phyloP scores from a whole-genome alignment of 2,888 invertebrate genomes.

The Orchestes rusci region DNA sequence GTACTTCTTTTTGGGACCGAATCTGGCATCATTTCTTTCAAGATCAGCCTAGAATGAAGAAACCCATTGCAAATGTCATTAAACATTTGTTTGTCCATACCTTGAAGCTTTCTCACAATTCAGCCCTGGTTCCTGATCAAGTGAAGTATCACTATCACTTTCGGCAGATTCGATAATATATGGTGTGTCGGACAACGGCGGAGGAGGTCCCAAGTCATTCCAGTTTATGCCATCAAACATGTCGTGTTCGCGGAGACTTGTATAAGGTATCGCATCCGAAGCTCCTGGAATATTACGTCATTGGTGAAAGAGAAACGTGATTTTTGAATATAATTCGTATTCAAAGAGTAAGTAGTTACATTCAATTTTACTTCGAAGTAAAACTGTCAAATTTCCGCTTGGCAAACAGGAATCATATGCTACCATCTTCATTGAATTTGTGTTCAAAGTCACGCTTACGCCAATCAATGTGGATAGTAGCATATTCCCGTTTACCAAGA shows the following conservation, averaged over 20 bases:
- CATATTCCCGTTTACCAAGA: too few species aligned
- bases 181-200: conserved; percentile 63
- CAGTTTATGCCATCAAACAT: conserved; percentile 82
- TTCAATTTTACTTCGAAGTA: too few species aligned
- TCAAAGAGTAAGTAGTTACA: not conserved
- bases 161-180: conserved; percentile 49
- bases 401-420: too few species aligned
- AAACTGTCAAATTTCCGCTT: too few species aligned
- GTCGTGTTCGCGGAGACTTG: conserved; percentile 75
- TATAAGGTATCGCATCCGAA: conserved; percentile 65
- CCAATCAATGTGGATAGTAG: too few species aligned
- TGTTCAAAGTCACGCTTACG: too few species aligned
- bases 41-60: conserved; percentile 13
- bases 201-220: conserved; percentile 75
- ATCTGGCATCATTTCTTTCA: conserved; percentile 19
- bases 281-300: conserved; percentile 50
- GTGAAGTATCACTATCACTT: conserved; percentile 60
- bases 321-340: not conserved
- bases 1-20: conserved; percentile 10
- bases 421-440: too few species aligned
- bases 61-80: not conserved
- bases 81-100: conserved; percentile 8
- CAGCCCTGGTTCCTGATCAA: conserved; percentile 74
- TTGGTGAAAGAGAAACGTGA: not conserved
- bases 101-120: conserved; percentile 70